Evolutionary conservation across 2,888 invertebrate genomes (phyloP), one percentile per base, ranked within the genome.

Genomic region (Meteorus colon): DNA sequence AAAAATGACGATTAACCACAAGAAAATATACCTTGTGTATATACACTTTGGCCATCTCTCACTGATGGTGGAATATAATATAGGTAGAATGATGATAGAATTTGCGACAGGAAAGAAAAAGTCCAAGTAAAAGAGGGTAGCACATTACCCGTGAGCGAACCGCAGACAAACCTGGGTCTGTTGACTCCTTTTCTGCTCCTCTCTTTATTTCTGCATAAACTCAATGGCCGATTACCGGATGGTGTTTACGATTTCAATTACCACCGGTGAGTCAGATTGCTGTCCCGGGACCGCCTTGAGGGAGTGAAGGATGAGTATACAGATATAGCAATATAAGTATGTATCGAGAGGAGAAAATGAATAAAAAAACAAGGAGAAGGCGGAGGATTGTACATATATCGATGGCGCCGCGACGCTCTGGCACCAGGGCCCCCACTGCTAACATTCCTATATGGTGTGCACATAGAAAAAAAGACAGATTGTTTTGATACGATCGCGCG

Each of bases 241-340:
- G 67, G 80, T 82, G 81, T 83, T 85, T 85, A 84, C 79, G 83
- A 84, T 83, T 85, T 84, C 85, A 84, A 85, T 85, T 84, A 85
- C 81, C 24, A 72, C 48, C 45, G 60, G 59, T 76, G 55, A 76
- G 67, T 76, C 63, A 29, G 41, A 75, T 75, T 65, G 65, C 51
- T 27, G 16, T 45, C 4, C 31, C 37, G 31, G 14, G 63, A 55
- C 37, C 16, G 59, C 24, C 37, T 70, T 70, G 37, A 70, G 69
- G 55, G 59, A 70, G 59, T 70, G 31, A 70, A 70, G 51, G 34
- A 59, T 59, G 69, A 6, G 5, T 55, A 55, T 55, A 55, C 1
- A 19, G 8, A 55, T 48, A 19, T 55, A 29, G 31, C 67, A 48
- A 16, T 48, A 60, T 68, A 65, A 70, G 63, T 34, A 24, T 55